Base-by-base conservation (phyloP, 2,113 vertebrate species). In the Aphyosemion australe region DNA sequence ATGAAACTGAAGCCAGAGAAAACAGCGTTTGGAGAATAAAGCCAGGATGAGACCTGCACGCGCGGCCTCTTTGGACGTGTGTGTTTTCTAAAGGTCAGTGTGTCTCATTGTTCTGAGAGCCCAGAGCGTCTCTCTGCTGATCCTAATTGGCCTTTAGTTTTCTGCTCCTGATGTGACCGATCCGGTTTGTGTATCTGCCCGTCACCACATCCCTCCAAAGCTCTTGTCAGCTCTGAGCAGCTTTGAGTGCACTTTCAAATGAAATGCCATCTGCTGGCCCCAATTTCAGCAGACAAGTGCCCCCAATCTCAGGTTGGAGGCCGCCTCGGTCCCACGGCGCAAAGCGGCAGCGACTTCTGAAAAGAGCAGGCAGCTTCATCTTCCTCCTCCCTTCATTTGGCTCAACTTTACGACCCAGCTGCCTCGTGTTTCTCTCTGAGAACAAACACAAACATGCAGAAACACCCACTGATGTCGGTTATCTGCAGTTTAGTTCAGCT, bases 191-290 rank as follows among this genome's bases (percentile, higher is more conserved):
- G 72, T 60, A 48, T 67, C 54, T 50, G 61, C 76, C 67, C 34
- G 66, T 75, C 76, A 32, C 66, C 20, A 39, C 62, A 6, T 80
- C 69, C 51, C 61, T 53, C 61, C 57, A 63, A 54, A 74, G 64
- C 78, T 61, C 69, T 20, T 15, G 67, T 76, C 66, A 1, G 73
- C 64, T 58, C 57, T 5, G 18, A 69, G 61, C 34, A 43, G 76
- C 43, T 77, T 69, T 66, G 64, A 81, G 78, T 74, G 74, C 71
- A 57, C 63, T 83, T 76, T 83, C 81, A 65, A 79, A 83, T 78
- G 74, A 89, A 91, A 90, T 74, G 72, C 74, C 75, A 83, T 88
- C 69, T 78, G 77, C 71, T 80, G 82, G 82, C 88, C 89, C 21
- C 89, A 86, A 88, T 89, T 85, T 88, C 80, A 55, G 69, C 66